phyloP scores from a whole-genome alignment of 2,797 vertebrate genomes.

The Chanos chanos region DNA sequence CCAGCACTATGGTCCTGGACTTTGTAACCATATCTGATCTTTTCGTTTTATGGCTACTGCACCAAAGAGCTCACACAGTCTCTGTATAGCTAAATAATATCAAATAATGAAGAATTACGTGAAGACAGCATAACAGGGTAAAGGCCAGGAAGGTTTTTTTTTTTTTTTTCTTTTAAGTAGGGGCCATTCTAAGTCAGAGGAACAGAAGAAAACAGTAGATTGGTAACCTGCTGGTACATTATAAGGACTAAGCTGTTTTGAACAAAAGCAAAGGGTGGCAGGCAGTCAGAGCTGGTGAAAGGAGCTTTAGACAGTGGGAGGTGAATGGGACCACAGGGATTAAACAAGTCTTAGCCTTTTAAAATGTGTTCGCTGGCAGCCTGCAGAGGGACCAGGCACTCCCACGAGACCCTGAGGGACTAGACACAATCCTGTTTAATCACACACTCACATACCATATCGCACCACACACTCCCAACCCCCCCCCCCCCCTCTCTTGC shows the following conservation, averaged over 20 bases:
- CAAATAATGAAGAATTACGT: constrained; percentile 29
- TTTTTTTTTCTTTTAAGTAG: constrained; percentile 29
- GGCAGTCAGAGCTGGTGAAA: constrained; percentile 32
- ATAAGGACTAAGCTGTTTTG: constrained; percentile 39
- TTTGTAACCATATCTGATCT: no score
- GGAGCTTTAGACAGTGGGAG: constrained; percentile 48
- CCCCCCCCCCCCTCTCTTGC: background rate
- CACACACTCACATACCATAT: constrained; percentile 47
- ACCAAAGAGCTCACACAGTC: constrained; percentile 9
- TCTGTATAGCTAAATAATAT: constrained; percentile 17
- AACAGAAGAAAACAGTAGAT: constrained; percentile 41
- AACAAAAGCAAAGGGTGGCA: constrained; percentile 36
- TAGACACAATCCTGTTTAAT: constrained; percentile 57
- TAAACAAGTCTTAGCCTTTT: constrained; percentile 56
- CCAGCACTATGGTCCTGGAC: no score
- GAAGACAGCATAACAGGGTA: constrained; percentile 2
- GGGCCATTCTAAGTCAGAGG: constrained; percentile 44
- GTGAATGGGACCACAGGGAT: constrained; percentile 44
- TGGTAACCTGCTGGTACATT: constrained; percentile 46
- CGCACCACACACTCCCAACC: background rate
- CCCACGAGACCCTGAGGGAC: constrained; percentile 47
- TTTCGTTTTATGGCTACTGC: no score
- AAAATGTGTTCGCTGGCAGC: constrained; percentile 42
- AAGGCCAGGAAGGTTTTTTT: constrained; percentile 16
- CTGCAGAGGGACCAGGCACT: constrained; percentile 52